Evolutionary conservation across 2,888 invertebrate species (phyloP).

Genomic region (Drosophila setosimentum): DNA sequence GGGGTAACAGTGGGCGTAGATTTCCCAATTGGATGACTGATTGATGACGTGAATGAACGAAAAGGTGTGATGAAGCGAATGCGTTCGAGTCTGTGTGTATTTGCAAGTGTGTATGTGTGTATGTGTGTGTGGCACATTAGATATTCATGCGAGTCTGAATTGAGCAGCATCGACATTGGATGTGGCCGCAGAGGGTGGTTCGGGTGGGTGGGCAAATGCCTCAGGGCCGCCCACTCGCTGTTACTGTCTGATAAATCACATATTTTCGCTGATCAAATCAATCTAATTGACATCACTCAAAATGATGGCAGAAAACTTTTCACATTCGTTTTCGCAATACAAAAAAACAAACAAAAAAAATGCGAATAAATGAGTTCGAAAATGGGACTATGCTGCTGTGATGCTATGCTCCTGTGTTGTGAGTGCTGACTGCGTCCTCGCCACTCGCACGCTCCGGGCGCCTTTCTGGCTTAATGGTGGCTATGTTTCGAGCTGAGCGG

Average conservation of each 20-base stretch:
- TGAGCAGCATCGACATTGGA: slow-evolving; percentile 26
- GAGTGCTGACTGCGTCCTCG: neutral
- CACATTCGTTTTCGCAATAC: slow-evolving; percentile 68
- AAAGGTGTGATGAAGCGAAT: slow-evolving; percentile 62
- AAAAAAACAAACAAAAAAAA: slow-evolving; percentile 42
- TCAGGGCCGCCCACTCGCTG: slow-evolving; percentile 71
- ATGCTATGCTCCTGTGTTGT: neutral
- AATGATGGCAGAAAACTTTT: slow-evolving; percentile 83
- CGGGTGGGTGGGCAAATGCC: slow-evolving; percentile 35
- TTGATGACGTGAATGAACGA: slow-evolving; percentile 71
- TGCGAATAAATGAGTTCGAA: slow-evolving; percentile 79
- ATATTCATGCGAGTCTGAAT: slow-evolving; percentile 76
- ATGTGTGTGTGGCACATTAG: slow-evolving; percentile 61
- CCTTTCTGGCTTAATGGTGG: slow-evolving; percentile 75
- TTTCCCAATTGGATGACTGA: slow-evolving; percentile 77
- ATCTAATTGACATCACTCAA: slow-evolving; percentile 85
- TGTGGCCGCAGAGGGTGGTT: slow-evolving; percentile 1
- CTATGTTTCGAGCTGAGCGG: slow-evolving; percentile 63
- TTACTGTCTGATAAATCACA: slow-evolving; percentile 83
- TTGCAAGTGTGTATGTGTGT: neutral
- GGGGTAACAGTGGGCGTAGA: slow-evolving; percentile 30
- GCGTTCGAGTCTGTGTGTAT: slow-evolving; percentile 32
- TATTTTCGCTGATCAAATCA: slow-evolving; percentile 85
- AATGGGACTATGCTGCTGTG: slow-evolving; percentile 49
- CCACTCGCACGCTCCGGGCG: slow-evolving; percentile 39